phyloP scores from a whole-genome alignment of 2,113 vertebrate species.

The Chloebia gouldiae region DNA sequence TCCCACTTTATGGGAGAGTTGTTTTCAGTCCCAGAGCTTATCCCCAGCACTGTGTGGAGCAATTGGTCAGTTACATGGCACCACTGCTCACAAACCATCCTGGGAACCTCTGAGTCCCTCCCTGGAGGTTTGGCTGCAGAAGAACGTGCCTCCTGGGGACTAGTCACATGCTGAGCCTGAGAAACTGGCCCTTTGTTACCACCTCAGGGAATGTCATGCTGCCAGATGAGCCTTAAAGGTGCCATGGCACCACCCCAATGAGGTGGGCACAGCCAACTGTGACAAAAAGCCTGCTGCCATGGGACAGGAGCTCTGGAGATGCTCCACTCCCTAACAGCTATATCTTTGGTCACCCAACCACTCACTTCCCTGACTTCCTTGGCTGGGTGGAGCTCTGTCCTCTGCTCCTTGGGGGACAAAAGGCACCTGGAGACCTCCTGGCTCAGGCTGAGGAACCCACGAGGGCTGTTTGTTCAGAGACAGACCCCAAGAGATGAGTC shows the following conservation, averaged over 20 bases:
- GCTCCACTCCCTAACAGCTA: not conserved
- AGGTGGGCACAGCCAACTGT: not conserved
- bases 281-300: not conserved
- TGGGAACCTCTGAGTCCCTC: not conserved
- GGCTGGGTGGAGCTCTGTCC: not conserved
- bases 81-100: not conserved
- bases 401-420: not conserved
- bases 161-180: accelerated
- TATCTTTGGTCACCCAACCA: not conserved
- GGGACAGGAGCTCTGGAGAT: not conserved
- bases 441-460: not conserved
- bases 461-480: not conserved
- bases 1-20: not conserved
- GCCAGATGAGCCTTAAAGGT: not conserved
- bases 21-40: not conserved
- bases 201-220: accelerated
- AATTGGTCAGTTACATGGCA: not conserved
- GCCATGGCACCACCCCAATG: not conserved
- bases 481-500: not conserved
- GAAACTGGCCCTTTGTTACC: not conserved
- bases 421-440: not conserved
- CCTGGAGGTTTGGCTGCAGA: too few relatives aligned
- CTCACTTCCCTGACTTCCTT: not conserved
- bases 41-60: accelerated
- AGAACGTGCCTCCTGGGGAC: not conserved